A percentile compares a stretch with the other conserved stretches of the same genome.
These are phyloP conservation scores for Xestoiulus laeticollis DNA, from an alignment of 2,888 invertebrate species.

Conservation along the genomic window DNA sequence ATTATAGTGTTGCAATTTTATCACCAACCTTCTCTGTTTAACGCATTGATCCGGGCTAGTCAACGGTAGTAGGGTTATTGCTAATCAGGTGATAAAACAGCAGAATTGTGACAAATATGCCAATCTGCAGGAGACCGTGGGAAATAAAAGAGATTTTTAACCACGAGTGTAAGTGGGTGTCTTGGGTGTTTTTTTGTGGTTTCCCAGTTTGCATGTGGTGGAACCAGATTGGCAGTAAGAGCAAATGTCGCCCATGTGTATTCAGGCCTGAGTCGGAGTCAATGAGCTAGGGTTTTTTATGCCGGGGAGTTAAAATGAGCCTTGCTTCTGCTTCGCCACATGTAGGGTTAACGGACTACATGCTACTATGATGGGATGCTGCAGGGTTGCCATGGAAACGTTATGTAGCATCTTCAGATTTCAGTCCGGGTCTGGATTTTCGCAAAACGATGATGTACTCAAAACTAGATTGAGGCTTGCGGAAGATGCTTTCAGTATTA, in stretches of 20 bases:
- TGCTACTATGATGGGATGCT: not conserved
- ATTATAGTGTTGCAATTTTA: not conserved
- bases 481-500: no score
- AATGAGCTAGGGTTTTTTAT: conserved; percentile 1
- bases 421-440: not conserved
- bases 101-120: not conserved
- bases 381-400: not conserved
- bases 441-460: no score
- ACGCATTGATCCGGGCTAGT: not conserved
- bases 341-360: not conserved
- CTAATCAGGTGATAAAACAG: not conserved
- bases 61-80: not conserved
- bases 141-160: not conserved
- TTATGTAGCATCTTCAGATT: not conserved
- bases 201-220: not conserved
- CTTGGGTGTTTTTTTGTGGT: not conserved
- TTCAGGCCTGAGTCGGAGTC: conserved; percentile 7
- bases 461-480: no score
- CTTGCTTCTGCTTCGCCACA: not conserved
- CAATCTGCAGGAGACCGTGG: not conserved
- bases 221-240: not conserved
- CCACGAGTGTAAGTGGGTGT: not conserved
- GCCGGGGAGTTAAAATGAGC: not conserved
- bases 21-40: not conserved
- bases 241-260: not conserved